Percentiles rank a stretch among this genome's conserved stretches.
These are phyloP conservation scores for Jordanella pulchra DNA, from an alignment of 2,797 vertebrate genomes.

Conservation along the genomic window DNA sequence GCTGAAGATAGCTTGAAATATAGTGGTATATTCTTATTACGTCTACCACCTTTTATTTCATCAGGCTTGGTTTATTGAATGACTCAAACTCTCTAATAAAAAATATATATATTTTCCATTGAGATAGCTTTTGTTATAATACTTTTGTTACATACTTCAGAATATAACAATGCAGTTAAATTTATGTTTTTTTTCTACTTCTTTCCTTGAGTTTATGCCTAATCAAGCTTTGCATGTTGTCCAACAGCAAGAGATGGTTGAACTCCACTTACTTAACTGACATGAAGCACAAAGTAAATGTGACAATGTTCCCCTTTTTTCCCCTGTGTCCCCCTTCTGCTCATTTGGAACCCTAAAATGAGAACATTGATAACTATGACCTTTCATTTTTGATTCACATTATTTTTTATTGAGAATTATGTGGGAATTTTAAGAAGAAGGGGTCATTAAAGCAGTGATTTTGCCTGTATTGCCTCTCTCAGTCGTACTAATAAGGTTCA, in stretches of 20 bases:
- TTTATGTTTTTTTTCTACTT: background rate
- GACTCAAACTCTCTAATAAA: background rate
- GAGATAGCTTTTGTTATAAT: background rate
- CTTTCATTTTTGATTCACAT: constrained; percentile 27
- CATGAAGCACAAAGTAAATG: constrained; percentile 34
- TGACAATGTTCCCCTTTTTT: constrained; percentile 21
- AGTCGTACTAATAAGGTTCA: constrained; percentile 38
- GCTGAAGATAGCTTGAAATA: background rate
- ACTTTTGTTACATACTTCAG: background rate
- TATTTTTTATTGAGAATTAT: constrained; percentile 7
- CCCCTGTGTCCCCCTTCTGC: constrained; percentile 6
- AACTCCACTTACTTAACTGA: background rate
- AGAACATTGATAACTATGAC: constrained; percentile 44
- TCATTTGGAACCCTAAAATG: constrained; percentile 16
- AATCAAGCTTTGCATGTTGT: constrained; percentile 4
- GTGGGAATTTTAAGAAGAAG: constrained; percentile 22
- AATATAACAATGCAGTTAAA: background rate
- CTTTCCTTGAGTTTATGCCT: background rate
- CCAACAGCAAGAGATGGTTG: background rate
- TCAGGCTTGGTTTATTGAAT: background rate
- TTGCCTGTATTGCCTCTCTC: constrained; percentile 28
- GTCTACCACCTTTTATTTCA: constrained; percentile 7
- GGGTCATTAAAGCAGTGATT: constrained; percentile 30
- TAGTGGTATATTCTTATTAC: background rate
- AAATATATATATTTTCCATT: background rate